Evolutionary conservation across 92 coral and sea anemone species (phyloP).

Genomic region (Umimayanthus kanabou): DNA sequence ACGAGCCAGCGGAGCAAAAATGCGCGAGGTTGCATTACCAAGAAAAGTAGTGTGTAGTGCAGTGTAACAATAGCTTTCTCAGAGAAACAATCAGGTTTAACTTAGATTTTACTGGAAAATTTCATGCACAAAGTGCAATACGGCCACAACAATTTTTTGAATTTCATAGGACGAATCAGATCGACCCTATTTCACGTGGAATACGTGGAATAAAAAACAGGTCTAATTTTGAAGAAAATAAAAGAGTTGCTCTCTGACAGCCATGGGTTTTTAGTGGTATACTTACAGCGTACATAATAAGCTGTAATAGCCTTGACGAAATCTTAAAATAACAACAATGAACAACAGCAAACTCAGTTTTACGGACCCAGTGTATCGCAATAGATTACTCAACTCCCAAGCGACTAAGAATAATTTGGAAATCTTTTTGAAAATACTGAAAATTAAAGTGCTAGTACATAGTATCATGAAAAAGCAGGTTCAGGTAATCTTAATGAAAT

Average conservation of each 20-base stretch:
- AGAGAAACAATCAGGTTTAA: background rate
- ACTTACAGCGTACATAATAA: background rate
- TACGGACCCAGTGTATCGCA: background rate
- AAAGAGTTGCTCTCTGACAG: background rate
- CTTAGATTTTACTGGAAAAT: too few species aligned
- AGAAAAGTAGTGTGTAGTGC: too few species aligned
- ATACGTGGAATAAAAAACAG: conserved; percentile 7
- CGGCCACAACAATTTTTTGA: background rate
- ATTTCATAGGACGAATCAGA: background rate
- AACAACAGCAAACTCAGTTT: background rate
- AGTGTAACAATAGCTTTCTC: background rate
- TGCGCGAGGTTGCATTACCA: too few species aligned
- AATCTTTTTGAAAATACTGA: background rate
- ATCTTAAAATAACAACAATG: background rate
- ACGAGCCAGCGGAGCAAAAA: too few species aligned
- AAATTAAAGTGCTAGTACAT: background rate
- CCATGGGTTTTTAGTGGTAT: background rate
- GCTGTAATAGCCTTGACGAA: background rate
- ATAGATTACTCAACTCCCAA: background rate
- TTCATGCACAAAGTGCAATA: too few species aligned
- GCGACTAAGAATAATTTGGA: background rate
- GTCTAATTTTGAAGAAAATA: background rate
- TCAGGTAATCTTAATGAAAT: too few species aligned
- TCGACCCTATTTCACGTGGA: background rate
- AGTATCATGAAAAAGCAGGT: too few species aligned